Conservation (phyloP, 2,797 vertebrate species). For the Fistularia commersonii region DNA sequence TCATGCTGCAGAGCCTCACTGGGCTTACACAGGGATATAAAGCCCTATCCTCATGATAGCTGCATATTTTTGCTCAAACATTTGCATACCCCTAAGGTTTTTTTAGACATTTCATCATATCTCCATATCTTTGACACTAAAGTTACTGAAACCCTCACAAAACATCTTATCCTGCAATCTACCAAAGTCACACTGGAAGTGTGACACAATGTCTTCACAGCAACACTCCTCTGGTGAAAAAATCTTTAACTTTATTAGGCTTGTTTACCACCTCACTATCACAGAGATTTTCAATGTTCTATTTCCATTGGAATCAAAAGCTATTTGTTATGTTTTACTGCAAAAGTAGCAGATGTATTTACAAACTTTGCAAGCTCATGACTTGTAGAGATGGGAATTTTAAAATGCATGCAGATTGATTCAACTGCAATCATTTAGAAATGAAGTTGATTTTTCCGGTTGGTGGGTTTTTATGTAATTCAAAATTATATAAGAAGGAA, state of each 20-base stretch:
- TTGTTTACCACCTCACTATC: constrained; percentile 27
- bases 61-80: constrained; percentile 43
- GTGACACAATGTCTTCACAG: constrained; percentile 34
- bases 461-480: too few relatives aligned
- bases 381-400: too few relatives aligned
- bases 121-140: constrained; percentile 42
- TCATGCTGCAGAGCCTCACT: constrained; percentile 16
- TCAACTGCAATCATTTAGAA: background rate
- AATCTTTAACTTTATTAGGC: constrained; percentile 9
- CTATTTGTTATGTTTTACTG: background rate
- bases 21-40: constrained; percentile 41
- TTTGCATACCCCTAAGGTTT: constrained; percentile 55
- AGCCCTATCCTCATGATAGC: constrained; percentile 31
- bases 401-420: too few relatives aligned
- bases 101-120: constrained; percentile 39
- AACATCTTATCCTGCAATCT: constrained; percentile 42
- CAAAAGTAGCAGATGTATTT: too few relatives aligned
- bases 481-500: background rate
- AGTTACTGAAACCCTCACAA: constrained; percentile 24
- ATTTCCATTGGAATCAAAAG: constrained; percentile 10
- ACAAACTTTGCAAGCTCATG: too few relatives aligned
- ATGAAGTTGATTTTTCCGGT: background rate
- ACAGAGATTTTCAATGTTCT: constrained; percentile 24
- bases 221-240: constrained; percentile 10
- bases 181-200: constrained; percentile 9